phyloP scores from a whole-genome alignment of 2,113 vertebrate species.

The Apistogramma diplotaenia region DNA sequence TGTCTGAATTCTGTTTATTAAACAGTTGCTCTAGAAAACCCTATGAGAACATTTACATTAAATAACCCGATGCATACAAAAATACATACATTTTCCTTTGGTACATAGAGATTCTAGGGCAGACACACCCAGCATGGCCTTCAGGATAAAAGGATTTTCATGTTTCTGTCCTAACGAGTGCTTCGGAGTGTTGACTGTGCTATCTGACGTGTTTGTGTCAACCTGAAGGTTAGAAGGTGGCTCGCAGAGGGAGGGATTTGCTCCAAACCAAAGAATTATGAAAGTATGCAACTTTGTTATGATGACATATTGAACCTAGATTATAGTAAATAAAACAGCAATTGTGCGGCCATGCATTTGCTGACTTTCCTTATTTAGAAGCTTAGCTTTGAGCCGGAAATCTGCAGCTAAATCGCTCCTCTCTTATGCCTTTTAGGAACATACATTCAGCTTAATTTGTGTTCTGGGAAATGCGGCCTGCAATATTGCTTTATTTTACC shows the following conservation, averaged over 20 bases:
- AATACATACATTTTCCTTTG: not conserved
- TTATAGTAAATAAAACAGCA: not conserved
- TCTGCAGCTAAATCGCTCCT: not conserved
- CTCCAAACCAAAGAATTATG: not conserved
- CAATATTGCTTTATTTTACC: conserved; percentile 34
- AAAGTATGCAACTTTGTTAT: not conserved
- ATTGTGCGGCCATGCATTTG: not conserved
- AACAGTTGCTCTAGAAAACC: not conserved
- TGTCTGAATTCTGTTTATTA: not conserved
- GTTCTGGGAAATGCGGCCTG: conserved; percentile 22
- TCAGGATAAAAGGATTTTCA: conserved; percentile 55
- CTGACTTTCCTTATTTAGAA: not conserved
- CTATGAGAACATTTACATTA: not conserved
- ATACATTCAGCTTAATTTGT: conserved; percentile 23
- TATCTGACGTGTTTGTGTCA: conserved; percentile 3
- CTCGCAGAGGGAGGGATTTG: not conserved
- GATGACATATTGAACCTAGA: not conserved
- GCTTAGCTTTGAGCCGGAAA: not conserved
- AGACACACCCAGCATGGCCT: not conserved
- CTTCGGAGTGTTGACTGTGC: conserved; percentile 17
- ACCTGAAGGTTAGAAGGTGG: conserved; percentile 10
- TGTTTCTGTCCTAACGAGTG: conserved; percentile 44
- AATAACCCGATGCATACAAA: not conserved
- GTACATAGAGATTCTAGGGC: not conserved
- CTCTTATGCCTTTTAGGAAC: not conserved